Conservation (phyloP, 1,140 invertebrate species). For the Drosophila nasuta region DNA sequence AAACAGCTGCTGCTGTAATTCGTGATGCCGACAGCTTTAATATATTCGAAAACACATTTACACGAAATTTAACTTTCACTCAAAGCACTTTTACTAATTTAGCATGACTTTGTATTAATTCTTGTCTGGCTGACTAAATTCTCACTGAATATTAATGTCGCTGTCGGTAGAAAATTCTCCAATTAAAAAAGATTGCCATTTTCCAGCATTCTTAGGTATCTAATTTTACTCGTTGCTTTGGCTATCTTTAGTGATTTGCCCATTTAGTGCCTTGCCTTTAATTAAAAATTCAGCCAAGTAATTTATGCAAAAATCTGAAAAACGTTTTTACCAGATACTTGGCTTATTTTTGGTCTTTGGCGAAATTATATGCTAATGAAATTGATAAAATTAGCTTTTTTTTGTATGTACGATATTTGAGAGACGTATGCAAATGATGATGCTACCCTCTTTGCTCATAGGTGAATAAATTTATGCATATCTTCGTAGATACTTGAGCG, state of each 20-base stretch:
- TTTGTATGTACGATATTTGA: background rate
- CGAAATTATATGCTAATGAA: slow-evolving; percentile 46
- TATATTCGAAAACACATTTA: background rate
- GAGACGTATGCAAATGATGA: slow-evolving; percentile 54
- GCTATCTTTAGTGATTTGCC: background rate
- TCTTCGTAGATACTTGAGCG: slow-evolving; percentile 38
- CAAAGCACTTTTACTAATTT: slow-evolving; percentile 2
- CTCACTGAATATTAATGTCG: background rate
- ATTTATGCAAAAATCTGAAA: slow-evolving; percentile 46
- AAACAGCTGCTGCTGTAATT: background rate
- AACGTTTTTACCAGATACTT: slow-evolving; percentile 2
- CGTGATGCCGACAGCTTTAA: background rate
- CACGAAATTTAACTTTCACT: slow-evolving; percentile 21
- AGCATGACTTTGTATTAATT: background rate
- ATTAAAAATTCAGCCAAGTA: slow-evolving; percentile 25
- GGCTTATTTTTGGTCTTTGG: slow-evolving; percentile 15
- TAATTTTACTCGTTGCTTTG: background rate
- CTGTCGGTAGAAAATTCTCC: background rate
- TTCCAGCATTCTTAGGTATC: background rate
- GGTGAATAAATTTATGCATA: slow-evolving; percentile 47
- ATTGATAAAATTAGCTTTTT: slow-evolving; percentile 36
- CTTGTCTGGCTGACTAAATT: background rate
- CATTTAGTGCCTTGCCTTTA: background rate
- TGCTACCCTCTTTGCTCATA: slow-evolving; percentile 4
- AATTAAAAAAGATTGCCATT: background rate